Evolutionary conservation across 37 sponge, comb jelly and placozoan species (phyloP).

Genomic region (Haliclona indistincta): DNA sequence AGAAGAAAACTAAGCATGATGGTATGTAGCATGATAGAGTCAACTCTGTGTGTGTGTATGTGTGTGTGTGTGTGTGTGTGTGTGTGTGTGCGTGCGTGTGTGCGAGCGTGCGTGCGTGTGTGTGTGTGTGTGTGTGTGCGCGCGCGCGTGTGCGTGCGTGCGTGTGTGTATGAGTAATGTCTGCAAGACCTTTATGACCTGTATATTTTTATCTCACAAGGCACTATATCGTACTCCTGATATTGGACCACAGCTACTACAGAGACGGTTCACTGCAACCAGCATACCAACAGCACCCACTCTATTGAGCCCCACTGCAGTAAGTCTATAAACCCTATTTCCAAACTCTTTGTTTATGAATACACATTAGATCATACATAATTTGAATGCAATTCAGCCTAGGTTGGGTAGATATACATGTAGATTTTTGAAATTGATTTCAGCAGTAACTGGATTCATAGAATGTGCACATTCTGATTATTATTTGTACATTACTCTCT

Average conservation of each 20-base stretch:
- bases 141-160: background rate
- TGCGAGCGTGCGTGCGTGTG: background rate
- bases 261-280: conserved; percentile 4
- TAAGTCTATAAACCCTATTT: no score
- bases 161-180: background rate
- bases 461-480: no score
- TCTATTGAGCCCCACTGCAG: no score
- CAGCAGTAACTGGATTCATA: no score
- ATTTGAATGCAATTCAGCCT: no score
- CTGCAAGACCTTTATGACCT: background rate
- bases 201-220: conserved; percentile 16
- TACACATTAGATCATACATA: no score
- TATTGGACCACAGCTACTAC: conserved; percentile 15
- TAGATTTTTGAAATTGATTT: no score
- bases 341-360: no score
- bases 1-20: background rate
- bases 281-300: no score
- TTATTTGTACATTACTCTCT: no score
- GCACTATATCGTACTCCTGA: conserved; percentile 20
- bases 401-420: no score
- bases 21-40: background rate
- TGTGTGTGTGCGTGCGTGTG: background rate
- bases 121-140: background rate
- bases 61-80: background rate
- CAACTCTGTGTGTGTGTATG: background rate